Evolutionary conservation across 2,888 invertebrate genomes (phyloP).

Genomic region (Tineola bisselliella): DNA sequence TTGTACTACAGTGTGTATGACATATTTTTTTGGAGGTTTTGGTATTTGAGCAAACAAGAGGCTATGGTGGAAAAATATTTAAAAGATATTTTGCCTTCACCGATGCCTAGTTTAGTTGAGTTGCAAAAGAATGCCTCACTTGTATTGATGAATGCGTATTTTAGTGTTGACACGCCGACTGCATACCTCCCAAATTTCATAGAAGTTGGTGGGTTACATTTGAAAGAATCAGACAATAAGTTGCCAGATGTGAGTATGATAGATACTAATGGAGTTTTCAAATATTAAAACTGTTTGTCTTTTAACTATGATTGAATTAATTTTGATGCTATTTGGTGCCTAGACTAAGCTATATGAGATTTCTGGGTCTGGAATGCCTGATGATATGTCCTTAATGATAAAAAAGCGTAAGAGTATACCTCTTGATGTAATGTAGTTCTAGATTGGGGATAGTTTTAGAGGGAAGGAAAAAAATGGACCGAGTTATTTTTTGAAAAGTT

Average conservation of each 20-base stretch:
- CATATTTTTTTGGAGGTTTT: slow-evolving; percentile 45
- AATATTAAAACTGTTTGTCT: no score
- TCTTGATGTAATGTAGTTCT: no score
- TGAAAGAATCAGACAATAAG: slow-evolving; percentile 34
- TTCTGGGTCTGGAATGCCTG: no score
- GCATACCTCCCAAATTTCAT: slow-evolving; percentile 66
- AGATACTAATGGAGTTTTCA: not conserved
- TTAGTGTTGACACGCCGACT: slow-evolving; percentile 49
- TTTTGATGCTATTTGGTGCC: no score
- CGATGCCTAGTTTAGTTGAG: slow-evolving; percentile 46
- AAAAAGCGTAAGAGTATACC: no score
- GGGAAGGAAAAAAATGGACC: no score
- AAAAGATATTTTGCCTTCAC: slow-evolving; percentile 32
- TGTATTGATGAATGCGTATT: slow-evolving; percentile 59
- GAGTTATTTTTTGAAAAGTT: no score
- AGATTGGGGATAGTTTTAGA: no score
- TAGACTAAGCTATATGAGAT: no score
- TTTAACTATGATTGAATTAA: no score
- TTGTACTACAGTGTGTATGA: slow-evolving; percentile 49
- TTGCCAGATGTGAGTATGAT: slow-evolving; percentile 37
- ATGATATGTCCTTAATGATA: no score
- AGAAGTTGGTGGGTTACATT: slow-evolving; percentile 68
- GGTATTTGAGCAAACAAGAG: slow-evolving; percentile 46
- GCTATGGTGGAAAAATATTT: slow-evolving; percentile 42
- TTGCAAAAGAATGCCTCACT: slow-evolving; percentile 48